phyloP scores from a whole-genome alignment of 2,113 vertebrate genomes.

The Gymnogyps californianus region DNA sequence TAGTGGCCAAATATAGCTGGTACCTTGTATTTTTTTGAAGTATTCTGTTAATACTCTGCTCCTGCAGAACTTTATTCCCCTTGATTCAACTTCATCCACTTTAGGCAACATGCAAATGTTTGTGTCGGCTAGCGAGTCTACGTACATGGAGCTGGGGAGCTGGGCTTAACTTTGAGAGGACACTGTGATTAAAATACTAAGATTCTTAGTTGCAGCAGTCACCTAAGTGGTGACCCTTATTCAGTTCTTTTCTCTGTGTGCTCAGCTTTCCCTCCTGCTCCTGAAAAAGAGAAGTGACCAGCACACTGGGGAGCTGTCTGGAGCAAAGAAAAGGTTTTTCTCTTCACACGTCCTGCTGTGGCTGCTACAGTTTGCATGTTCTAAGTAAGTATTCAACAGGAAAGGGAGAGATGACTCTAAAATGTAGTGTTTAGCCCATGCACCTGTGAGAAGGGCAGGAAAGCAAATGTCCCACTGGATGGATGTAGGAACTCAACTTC shows the following conservation, averaged over 20 bases:
- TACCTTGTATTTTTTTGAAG: neutral
- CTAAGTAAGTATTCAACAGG: neutral
- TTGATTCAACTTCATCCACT: neutral
- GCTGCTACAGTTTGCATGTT: neutral
- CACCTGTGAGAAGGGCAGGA: neutral
- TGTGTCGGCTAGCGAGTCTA: neutral
- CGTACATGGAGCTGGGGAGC: neutral
- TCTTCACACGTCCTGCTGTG: neutral
- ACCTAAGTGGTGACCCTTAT: neutral
- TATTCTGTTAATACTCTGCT: neutral
- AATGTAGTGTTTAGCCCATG: neutral
- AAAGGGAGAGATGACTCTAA: neutral
- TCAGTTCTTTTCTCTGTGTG: neutral
- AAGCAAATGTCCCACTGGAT: neutral
- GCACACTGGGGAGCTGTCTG: neutral
- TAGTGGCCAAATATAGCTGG: neutral
- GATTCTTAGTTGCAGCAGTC: neutral
- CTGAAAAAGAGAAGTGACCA: neutral
- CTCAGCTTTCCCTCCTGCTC: neutral
- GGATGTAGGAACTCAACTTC: neutral
- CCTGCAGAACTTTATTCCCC: neutral
- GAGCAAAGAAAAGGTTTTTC: neutral
- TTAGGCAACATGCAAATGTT: neutral
- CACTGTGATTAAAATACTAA: neutral
- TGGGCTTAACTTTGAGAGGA: neutral